Evolutionary conservation across 1,140 invertebrate species (phyloP), one percentile per base, ranked within the genome.

Genomic region (Calephelis virginiensis): DNA sequence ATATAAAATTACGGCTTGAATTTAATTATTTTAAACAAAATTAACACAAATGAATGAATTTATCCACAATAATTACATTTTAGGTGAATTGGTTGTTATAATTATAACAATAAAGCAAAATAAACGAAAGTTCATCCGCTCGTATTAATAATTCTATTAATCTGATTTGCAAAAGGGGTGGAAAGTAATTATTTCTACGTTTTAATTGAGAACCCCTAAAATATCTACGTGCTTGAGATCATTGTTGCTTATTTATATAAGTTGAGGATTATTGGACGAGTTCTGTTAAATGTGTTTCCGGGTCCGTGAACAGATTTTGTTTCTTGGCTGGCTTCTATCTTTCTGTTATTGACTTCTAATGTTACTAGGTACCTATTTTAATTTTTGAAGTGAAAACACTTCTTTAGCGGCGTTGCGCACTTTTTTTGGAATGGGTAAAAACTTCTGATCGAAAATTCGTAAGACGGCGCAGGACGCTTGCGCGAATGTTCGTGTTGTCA

Each of bases 141-240:
- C 50, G 63, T 68, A 71, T 73, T 73, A 73, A 70, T 73, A 73
- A 70, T 68, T 70, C 68, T 65, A 66, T 62, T 63, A 73, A 73
- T 83, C 88, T 83, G 79, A 84, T 89, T 87, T 77, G 73, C 78
- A 81, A 84, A 17, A 86, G 82, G 85, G 85, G 85, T 77, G 83
- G 81, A 86, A 80, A 83, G 81, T 85, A 86, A 88, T 89, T 86
- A 86, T 84, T 86, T 86, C 78, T 85, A 77, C 82, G 75, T 81
- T 89, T 90, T 89, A 86, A 90, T 89, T 90, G 83, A 89, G 83
- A 82, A 83, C 78, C 81, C 17, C 81, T 81, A 79, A 81, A 86
- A 83, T 90, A 82, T 85, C 76, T 82, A 76, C 76, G 71, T 75
- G 72, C 80, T 83, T 80, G 78, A 86, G 77, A 77, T 78, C 77